Conservation (phyloP, 2,888 invertebrate species). For the Allolobophora icterica region DNA sequence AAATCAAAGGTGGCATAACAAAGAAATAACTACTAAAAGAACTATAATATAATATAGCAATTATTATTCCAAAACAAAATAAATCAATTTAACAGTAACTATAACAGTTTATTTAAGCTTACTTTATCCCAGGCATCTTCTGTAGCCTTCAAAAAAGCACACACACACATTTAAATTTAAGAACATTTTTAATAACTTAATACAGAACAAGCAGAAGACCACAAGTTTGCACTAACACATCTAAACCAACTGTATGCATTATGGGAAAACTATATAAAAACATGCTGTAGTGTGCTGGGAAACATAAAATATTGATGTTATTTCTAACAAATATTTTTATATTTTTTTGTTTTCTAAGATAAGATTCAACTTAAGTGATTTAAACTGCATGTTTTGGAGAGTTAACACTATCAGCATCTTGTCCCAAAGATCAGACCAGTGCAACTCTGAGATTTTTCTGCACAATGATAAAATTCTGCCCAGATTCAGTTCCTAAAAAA, state of each 20-base stretch:
- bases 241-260: background rate
- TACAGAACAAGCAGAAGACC: background rate
- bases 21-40: background rate
- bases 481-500: background rate
- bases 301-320: background rate
- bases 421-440: background rate
- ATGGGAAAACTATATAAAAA: background rate
- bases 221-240: background rate
- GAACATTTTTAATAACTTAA: background rate
- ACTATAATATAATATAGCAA: background rate
- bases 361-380: background rate
- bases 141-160: conserved; percentile 40
- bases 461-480: background rate
- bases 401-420: background rate
- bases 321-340: background rate
- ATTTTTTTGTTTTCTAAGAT: background rate
- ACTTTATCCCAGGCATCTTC: conserved; percentile 51
- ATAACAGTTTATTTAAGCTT: conserved; percentile 19
- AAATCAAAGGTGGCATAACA: background rate
- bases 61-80: background rate
- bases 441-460: background rate
- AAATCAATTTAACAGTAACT: background rate
- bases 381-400: background rate
- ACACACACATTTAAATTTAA: background rate
- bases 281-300: background rate